Evolutionary conservation across 2,113 vertebrate species (phyloP), one percentile per base, ranked within the genome.

Genomic region (Aegotheles bennettii): DNA sequence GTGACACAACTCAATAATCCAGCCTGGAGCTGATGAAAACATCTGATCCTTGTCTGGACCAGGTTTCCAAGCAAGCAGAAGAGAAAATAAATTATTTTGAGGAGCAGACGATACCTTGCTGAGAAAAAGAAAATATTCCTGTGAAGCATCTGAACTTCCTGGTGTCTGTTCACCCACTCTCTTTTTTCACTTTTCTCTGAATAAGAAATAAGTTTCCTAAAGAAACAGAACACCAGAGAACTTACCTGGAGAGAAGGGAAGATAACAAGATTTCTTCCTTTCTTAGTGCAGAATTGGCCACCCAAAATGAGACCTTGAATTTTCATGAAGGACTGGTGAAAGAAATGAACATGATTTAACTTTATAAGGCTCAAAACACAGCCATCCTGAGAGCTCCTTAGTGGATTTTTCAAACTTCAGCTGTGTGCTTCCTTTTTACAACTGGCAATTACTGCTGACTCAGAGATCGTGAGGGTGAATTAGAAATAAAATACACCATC

Each of bases 11-110:
- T 92, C 95, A 94, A 53, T 92, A 90, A 96, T 83, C 79, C 79
- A 33, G 61, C 82, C 59, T 65, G 79, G 63, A 92, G 50, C 75
- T 88, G 88, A 95, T 64, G 84, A 76, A 95, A 93, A 87, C 89
- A 93, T 91, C 74, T 93, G 92, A 89, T 82, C 40, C 61, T 93
- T 93, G 88, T 88, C 67, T 94, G 79, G 67, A 86, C 63, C 75
- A 45, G 64, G 53, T 93, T 93, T 95, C 53, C 70, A 95, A 92
- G 85, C 83, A 94, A 90, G 69, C 25, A 81, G 81, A 82, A 75
- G 40, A 60, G 74, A 93, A 93, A 93, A 90, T 76, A 35, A 70
- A 59, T 35, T 60, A 42, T 61, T 87, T 60, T 75, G 70, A 93
- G 38, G 51, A 87, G 67, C 77, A 95, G 74, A 91, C 84, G 92